phyloP scores from a whole-genome alignment of 2,888 invertebrate species.

The Willowsia nigromaculata region DNA sequence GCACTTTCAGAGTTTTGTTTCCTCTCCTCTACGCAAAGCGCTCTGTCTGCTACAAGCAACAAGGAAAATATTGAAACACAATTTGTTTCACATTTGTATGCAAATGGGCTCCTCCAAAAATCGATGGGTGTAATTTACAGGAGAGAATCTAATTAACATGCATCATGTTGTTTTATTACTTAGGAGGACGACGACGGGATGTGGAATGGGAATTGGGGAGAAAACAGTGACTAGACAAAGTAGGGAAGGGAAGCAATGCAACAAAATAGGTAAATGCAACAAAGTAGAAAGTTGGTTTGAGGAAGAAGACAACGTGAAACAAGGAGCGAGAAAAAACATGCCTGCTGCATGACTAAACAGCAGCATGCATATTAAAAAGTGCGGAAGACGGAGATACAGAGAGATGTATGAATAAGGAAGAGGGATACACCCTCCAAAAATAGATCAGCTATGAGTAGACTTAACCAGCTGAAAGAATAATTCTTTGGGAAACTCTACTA shows the following conservation, averaged over 20 bases:
- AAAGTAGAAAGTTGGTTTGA: not conserved
- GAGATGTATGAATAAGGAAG: not conserved
- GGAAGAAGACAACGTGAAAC: not conserved
- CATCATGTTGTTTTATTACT: slow-evolving; percentile 62
- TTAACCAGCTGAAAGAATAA: not conserved
- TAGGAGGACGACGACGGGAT: slow-evolving; percentile 14
- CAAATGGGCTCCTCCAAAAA: slow-evolving; percentile 52
- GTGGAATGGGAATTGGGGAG: slow-evolving; percentile 38
- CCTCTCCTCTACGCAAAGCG: not conserved
- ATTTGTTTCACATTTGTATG: slow-evolving; percentile 56
- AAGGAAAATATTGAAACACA: slow-evolving; percentile 41
- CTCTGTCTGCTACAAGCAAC: not conserved
- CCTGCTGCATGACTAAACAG: slow-evolving; percentile 20
- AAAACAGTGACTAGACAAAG: not conserved
- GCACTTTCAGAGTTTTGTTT: not conserved
- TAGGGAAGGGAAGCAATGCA: not conserved
- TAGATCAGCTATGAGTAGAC: not conserved
- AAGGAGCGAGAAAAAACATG: not conserved
- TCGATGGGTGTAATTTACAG: slow-evolving; percentile 70
- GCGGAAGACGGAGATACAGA: not conserved
- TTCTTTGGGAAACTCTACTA: not conserved
- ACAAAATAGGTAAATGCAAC: not conserved
- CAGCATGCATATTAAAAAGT: slow-evolving; percentile 24
- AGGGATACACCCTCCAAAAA: slow-evolving; percentile 22
- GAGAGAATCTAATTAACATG: slow-evolving; percentile 75